These are phyloP conservation scores for Leptinotarsa juncta DNA, from an alignment of 2,888 invertebrate species.

Conservation along the genomic window DNA sequence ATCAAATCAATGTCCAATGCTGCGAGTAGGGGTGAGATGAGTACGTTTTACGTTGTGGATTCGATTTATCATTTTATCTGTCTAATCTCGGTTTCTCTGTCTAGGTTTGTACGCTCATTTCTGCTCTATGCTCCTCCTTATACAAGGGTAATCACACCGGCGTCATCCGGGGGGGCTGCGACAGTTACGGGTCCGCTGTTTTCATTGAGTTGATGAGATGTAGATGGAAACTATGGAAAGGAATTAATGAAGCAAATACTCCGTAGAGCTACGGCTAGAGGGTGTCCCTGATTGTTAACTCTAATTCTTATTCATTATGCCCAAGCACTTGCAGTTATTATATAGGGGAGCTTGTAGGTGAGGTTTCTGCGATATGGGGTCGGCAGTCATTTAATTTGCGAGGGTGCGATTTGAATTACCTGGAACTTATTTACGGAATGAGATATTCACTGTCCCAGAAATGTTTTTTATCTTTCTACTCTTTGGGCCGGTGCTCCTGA, in stretches of 20 bases:
- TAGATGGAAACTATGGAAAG: neutral
- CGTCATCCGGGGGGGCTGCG: constrained; percentile 1
- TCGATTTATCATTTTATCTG: constrained; percentile 29
- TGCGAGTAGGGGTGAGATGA: constrained; percentile 21
- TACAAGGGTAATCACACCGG: constrained; percentile 13
- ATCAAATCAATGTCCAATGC: constrained; percentile 28
- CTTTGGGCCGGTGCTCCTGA: neutral
- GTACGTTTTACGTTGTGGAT: constrained; percentile 18
- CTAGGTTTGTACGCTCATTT: constrained; percentile 14
- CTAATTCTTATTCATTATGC: constrained; percentile 1
- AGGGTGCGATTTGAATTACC: neutral
- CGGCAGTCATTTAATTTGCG: neutral
- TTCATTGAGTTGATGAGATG: constrained; percentile 1
- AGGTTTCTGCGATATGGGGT: neutral
- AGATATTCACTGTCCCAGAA: neutral
- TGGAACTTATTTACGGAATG: neutral
- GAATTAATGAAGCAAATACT: neutral
- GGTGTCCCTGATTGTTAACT: neutral
- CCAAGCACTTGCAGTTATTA: neutral
- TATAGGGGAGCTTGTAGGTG: neutral
- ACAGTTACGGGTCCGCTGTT: neutral
- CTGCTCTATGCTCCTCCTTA: neutral
- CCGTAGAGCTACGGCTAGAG: neutral
- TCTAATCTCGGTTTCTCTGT: constrained; percentile 24
- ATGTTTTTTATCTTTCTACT: neutral